Conservation (phyloP, 2,888 invertebrate species). For the Pinctada fucata region DNA sequence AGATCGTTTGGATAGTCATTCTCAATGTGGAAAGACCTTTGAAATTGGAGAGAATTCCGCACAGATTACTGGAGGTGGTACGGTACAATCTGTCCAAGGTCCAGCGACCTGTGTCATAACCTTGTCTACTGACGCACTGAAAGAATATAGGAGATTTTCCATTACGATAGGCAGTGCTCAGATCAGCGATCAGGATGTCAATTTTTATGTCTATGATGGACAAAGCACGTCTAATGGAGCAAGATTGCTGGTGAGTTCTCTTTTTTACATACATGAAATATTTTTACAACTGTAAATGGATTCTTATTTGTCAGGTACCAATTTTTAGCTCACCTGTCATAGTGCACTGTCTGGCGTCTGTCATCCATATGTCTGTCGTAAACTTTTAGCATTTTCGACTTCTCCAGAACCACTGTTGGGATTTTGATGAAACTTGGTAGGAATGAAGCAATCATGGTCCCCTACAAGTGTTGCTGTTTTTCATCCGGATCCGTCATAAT, state of each 20-base stretch:
- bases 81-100: constrained; percentile 8
- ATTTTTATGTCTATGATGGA: constrained; percentile 61
- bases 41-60: constrained; percentile 22
- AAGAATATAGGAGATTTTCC: constrained; percentile 34
- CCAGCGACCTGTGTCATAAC: constrained; percentile 34
- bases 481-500: too few species aligned
- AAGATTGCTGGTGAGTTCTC: not conserved
- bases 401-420: too few species aligned
- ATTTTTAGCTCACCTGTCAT: too few species aligned
- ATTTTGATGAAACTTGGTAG: too few species aligned
- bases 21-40: constrained; percentile 34
- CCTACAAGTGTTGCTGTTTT: too few species aligned
- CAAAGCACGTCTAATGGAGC: constrained; percentile 32
- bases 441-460: too few species aligned
- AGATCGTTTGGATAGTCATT: constrained; percentile 37
- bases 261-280: too few species aligned
- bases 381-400: too few species aligned
- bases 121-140: constrained; percentile 17
- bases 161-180: constrained; percentile 26
- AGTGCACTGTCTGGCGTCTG: too few species aligned
- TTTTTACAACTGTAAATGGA: too few species aligned
- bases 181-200: constrained; percentile 42
- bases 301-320: too few species aligned
- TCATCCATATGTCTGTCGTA: too few species aligned
- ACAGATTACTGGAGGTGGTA: constrained; percentile 23